Base-by-base conservation (phyloP, 2,888 invertebrate genomes). In the Hirtodrosophila duncani region DNA sequence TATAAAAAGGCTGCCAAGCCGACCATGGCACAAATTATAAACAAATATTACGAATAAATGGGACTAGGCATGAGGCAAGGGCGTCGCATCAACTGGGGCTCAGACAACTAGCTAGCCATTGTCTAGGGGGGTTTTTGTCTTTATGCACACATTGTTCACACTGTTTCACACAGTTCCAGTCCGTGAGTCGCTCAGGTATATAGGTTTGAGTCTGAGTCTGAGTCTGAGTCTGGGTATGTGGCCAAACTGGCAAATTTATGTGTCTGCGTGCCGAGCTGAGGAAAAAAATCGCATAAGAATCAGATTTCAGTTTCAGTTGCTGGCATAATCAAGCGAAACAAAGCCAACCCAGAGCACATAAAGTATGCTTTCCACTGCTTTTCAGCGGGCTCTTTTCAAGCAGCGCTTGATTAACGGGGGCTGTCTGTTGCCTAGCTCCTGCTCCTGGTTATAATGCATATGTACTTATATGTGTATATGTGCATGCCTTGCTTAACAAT, bases 251-350 rank as follows among this genome's bases (percentile, higher is more conserved):
- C 44, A 77, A 80, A 72, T 72, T 72, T 80, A 72, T 72, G 72
- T 72, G 72, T 72, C 72, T 72, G 72, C 72, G 50, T 63, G 81
- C 63, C 81, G 63, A 38, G 57, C 50, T 52, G 52, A 48, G 64
- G 63, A 77, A 77, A 77, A 72, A 80, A 49, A 41, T 52, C 50
- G 50, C 41, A 48, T 49, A 62, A 69, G 70, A 62, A 80, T 80
- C 78, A 72, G 69, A 72, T 74, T 63, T 74, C 16, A 26, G 1
- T 24, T 33, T 6, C 9, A 21, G 14, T 14, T 59, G 49, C 36
- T 51, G 59, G 74, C 78, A 80, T 77, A 80, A 72, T 72, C 72
- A 72, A 77, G 81, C 81, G 67, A 80, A 66, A 72, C 72, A 72
- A 80, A 80, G 68, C 63, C 42, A 50, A 67, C 67, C 63, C 64